phyloP scores from a whole-genome alignment of 2,888 invertebrate genomes.

The Sphaerophoria taeniata region DNA sequence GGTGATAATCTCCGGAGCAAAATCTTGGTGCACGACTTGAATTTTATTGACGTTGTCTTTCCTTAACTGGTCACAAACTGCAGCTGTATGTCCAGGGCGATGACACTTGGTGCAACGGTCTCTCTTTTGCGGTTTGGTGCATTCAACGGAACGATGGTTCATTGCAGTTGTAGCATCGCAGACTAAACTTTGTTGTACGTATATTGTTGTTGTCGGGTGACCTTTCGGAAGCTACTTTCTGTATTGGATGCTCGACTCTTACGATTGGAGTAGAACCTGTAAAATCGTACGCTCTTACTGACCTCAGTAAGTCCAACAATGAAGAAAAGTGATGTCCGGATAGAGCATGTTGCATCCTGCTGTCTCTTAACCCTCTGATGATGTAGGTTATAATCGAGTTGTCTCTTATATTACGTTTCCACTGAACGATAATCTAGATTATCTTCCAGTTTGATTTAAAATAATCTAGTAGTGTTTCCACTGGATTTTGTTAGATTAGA shows the following conservation, averaged over 20 bases:
- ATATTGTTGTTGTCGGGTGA: background rate
- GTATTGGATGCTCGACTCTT: background rate
- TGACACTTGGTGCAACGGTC: slow-evolving; percentile 1
- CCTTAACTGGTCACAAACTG: slow-evolving; percentile 1
- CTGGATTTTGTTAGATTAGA: too few species aligned
- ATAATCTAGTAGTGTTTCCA: too few species aligned
- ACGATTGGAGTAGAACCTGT: background rate
- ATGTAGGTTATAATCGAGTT: slow-evolving; percentile 1
- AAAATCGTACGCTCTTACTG: slow-evolving; percentile 6
- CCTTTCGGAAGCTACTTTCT: background rate
- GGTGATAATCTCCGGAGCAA: background rate
- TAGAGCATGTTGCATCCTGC: slow-evolving; percentile 2
- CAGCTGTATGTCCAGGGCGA: slow-evolving; percentile 1
- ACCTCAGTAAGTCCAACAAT: background rate
- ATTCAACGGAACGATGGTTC: slow-evolving; percentile 1
- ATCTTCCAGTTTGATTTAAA: too few species aligned
- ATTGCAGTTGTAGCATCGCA: slow-evolving; percentile 5
- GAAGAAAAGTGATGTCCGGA: slow-evolving; percentile 11
- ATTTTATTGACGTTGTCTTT: slow-evolving; percentile 17
- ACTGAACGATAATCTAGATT: too few species aligned
- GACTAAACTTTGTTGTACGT: background rate
- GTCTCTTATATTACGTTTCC: too few species aligned
- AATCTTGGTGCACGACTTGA: background rate
- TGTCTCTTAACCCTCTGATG: background rate
- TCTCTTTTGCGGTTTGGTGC: background rate